Percentiles rank a stretch among this genome's conserved stretches.
phyloP scores from a whole-genome alignment of 23 tunicate species.

The Trididemnum clinides region DNA sequence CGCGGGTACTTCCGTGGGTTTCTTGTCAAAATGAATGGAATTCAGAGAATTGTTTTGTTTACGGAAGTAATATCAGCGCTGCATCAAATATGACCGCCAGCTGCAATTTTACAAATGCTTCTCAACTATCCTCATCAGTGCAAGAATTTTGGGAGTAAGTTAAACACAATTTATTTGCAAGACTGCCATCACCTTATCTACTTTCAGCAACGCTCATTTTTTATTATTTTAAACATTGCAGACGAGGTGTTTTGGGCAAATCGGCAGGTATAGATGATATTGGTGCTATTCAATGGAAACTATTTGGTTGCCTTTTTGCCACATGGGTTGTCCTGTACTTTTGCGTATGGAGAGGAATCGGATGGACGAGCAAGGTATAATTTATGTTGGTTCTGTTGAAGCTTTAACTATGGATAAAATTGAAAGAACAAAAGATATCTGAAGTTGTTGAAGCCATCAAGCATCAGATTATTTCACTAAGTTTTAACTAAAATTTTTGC shows the following conservation, averaged over 20 bases:
- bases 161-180: no score
- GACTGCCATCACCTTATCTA: no score
- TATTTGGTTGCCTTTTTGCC: conserved; percentile 65
- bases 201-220: no score
- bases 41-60: conserved; percentile 70
- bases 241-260: conserved; percentile 75
- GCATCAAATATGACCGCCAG: neutral
- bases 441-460: neutral
- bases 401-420: neutral
- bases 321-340: conserved; percentile 87
- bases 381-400: neutral
- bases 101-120: neutral
- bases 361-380: conserved; percentile 94
- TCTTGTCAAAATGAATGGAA: conserved; percentile 82
- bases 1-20: conserved; percentile 74
- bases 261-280: conserved; percentile 68
- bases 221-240: no score
- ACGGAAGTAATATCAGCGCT: conserved; percentile 24
- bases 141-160: conserved; percentile 91
- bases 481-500: no score
- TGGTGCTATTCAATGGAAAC: conserved; percentile 76
- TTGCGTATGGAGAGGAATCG: conserved; percentile 94
- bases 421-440: neutral
- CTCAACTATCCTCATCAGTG: conserved; percentile 60
- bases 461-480: no score